Conservation (phyloP, 2,888 invertebrate species). For the Mimas tiliae region DNA sequence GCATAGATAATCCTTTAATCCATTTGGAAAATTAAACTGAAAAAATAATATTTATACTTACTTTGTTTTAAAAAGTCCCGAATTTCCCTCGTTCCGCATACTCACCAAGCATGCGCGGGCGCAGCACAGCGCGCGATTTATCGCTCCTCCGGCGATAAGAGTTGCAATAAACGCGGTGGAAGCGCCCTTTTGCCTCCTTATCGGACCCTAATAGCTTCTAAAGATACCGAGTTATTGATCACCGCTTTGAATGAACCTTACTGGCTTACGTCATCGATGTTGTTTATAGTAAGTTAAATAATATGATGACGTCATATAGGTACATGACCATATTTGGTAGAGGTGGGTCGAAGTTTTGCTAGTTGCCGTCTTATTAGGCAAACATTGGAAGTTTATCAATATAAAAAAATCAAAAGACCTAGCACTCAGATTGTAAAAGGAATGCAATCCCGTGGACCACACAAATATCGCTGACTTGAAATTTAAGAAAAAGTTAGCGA, state of each 20-base stretch:
- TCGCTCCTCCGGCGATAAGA: slow-evolving; percentile 38
- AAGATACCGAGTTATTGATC: slow-evolving; percentile 38
- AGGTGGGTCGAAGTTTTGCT: too few species aligned
- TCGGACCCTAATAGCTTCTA: slow-evolving; percentile 36
- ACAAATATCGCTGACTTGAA: too few species aligned
- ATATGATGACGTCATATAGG: not conserved
- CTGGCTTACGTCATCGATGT: slow-evolving; percentile 9
- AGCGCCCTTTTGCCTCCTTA: slow-evolving; percentile 36
- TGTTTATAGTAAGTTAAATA: not conserved
- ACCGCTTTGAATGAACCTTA: slow-evolving; percentile 27
- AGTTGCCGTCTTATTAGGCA: too few species aligned
- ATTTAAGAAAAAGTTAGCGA: too few species aligned
- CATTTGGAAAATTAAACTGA: too few species aligned
- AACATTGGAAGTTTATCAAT: too few species aligned
- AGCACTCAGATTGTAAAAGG: too few species aligned
- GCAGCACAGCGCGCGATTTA: slow-evolving; percentile 38
- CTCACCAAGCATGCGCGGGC: slow-evolving; percentile 31
- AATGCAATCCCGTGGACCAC: too few species aligned
- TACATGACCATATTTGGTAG: not conserved
- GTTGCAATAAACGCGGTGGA: slow-evolving; percentile 30
- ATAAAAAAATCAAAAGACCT: too few species aligned
- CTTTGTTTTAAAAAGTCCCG: not conserved
- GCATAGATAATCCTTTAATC: too few species aligned
- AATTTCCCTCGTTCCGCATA: not conserved
- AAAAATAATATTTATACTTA: not conserved